Conservation (phyloP, 92 coral and sea anemone genomes). For the Phymanthus crucifer region DNA sequence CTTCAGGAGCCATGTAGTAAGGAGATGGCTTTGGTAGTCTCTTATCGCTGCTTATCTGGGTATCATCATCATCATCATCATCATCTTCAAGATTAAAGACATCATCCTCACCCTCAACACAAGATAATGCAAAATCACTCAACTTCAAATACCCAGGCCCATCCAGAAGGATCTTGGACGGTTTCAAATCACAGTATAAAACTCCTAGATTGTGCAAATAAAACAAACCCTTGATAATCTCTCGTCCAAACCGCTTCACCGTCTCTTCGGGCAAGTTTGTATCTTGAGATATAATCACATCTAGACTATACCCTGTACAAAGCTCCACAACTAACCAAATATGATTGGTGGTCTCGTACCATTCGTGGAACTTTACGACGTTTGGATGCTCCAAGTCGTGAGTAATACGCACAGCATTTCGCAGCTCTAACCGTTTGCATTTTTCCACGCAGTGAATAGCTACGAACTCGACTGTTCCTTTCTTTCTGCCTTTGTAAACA, state of each 20-base stretch:
- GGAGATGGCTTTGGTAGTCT: conserved; percentile 88
- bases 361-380: conserved; percentile 86
- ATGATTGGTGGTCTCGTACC: conserved; percentile 99
- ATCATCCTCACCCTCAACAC: conserved; percentile 92
- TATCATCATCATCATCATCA: conserved; percentile 32
- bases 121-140: conserved; percentile 89
- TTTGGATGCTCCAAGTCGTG: conserved; percentile 93
- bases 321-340: conserved; percentile 99
- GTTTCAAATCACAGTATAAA: conserved; percentile 85
- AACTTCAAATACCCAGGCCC: conserved; percentile 89
- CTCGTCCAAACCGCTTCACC: conserved; percentile 74
- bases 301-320: conserved; percentile 90
- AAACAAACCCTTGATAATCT: conserved; percentile 72
- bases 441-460: conserved; percentile 99
- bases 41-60: conserved; percentile 20
- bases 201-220: conserved; percentile 86
- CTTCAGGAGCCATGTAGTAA: conserved; percentile 97
- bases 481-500: conserved; percentile 97
- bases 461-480: conserved; percentile 93
- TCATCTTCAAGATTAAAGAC: conserved; percentile 59
- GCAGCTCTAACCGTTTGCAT: conserved; percentile 86
- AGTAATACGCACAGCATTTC: conserved; percentile 88
- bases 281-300: conserved; percentile 75
- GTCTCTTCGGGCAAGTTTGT: conserved; percentile 75
- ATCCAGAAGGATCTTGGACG: conserved; percentile 84